Conservation (phyloP, 2,888 invertebrate species). For the Hololepta plana region DNA sequence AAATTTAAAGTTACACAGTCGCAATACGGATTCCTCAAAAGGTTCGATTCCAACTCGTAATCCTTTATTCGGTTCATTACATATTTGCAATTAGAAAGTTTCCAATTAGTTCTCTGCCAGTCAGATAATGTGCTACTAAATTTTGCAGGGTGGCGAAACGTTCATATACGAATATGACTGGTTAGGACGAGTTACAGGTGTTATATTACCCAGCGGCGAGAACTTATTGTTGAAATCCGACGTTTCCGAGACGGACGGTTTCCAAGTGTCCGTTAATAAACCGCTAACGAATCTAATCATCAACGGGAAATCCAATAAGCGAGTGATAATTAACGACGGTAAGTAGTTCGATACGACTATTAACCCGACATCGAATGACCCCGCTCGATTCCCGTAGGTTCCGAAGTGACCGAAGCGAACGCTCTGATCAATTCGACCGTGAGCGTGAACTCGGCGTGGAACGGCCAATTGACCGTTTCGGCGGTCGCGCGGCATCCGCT, state of each 20-base stretch:
- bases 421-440: slow-evolving; percentile 66
- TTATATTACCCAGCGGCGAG: slow-evolving; percentile 84
- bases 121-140: too few species aligned
- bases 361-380: too few species aligned
- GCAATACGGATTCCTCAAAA: too few species aligned
- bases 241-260: slow-evolving; percentile 56
- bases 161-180: slow-evolving; percentile 85
- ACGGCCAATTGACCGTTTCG: slow-evolving; percentile 54
- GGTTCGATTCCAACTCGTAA: too few species aligned
- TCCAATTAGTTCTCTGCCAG: too few species aligned
- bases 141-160: slow-evolving; percentile 70
- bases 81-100: too few species aligned
- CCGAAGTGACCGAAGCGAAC: slow-evolving; percentile 54
- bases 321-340: slow-evolving; percentile 35
- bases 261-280: slow-evolving; percentile 47
- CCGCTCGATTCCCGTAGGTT: slow-evolving; percentile 24
- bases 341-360: slow-evolving; percentile 12
- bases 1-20: too few species aligned
- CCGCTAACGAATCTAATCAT: slow-evolving; percentile 22
- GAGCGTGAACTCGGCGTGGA: slow-evolving; percentile 55
- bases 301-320: slow-evolving; percentile 29
- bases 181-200: slow-evolving; percentile 69
- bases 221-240: slow-evolving; percentile 63
- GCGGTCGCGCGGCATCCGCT: slow-evolving; percentile 68
- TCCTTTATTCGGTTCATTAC: too few species aligned